These are phyloP conservation scores for Trichonephila clavata DNA, from an alignment of 1,140 invertebrate genomes.

Conservation along the genomic window DNA sequence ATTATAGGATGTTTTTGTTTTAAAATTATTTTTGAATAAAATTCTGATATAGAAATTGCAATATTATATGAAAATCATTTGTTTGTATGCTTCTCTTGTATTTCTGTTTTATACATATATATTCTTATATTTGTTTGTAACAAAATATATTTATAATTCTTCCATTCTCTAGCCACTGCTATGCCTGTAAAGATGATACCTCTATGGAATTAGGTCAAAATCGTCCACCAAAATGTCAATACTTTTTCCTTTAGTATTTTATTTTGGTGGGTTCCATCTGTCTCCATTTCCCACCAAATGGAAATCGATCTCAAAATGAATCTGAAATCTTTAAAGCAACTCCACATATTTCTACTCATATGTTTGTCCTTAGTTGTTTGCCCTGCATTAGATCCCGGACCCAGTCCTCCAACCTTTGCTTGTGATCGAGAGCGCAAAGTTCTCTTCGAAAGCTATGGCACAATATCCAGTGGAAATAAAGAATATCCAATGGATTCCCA, in stretches of 20 bases:
- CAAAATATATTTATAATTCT: background rate
- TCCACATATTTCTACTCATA: conserved; percentile 46
- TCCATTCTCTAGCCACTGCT: background rate
- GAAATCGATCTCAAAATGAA: conserved; percentile 48
- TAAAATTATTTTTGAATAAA: too few species aligned
- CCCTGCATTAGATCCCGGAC: background rate
- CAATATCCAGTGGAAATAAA: conserved; percentile 93
- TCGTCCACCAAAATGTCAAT: background rate
- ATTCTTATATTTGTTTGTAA: too few species aligned
- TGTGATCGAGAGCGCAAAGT: conserved; percentile 79
- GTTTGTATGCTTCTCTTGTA: background rate
- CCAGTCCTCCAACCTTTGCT: background rate
- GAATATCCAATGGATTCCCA: conserved; percentile 96
- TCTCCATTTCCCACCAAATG: conserved; percentile 28
- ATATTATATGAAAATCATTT: background rate
- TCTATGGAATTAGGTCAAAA: conserved; percentile 2
- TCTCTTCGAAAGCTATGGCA: conserved; percentile 84
- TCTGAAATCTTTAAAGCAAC: background rate
- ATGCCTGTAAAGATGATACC: background rate
- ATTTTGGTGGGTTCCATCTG: background rate
- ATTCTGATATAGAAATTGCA: too few species aligned
- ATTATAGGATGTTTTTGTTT: too few species aligned
- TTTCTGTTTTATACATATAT: too few species aligned
- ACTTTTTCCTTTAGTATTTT: background rate
- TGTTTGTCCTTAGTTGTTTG: conserved; percentile 54